A percentile compares a stretch with the other conserved stretches of the same genome.
phyloP scores from a whole-genome alignment of 2,888 invertebrate species.

The Nomada hirtipes region DNA sequence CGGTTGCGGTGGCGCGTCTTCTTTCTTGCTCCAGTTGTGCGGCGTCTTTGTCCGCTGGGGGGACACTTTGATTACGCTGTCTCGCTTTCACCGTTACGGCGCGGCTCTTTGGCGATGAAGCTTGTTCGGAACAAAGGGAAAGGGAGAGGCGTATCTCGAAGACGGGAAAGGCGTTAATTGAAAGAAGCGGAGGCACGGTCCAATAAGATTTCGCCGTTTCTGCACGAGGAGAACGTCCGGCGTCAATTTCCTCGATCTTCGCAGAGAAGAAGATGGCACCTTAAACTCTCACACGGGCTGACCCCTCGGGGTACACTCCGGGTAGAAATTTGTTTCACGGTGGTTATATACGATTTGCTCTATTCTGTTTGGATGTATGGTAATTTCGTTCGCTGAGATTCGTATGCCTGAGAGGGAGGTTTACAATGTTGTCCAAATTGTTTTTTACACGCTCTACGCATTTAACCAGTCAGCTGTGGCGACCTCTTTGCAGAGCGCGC shows the following conservation, averaged over 20 bases:
- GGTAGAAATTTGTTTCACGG: constrained; percentile 18
- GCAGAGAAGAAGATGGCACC: constrained; percentile 30
- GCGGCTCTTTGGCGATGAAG: constrained; percentile 24
- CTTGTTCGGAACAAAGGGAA: constrained; percentile 64
- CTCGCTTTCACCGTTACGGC: constrained; percentile 27
- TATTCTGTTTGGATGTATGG: not conserved
- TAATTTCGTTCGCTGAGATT: not conserved
- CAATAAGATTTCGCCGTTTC: constrained; percentile 64
- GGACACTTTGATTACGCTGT: not conserved
- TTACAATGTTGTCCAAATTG: no score
- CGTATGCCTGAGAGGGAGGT: no score
- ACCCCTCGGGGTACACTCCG: constrained; percentile 11
- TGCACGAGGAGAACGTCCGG: constrained; percentile 53
- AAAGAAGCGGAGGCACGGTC: constrained; percentile 72
- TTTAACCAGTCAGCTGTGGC: no score
- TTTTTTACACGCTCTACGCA: no score
- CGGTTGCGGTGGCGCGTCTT: not conserved
- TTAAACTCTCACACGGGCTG: constrained; percentile 21
- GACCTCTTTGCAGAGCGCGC: no score
- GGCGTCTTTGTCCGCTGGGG: not conserved
- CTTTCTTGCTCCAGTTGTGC: not conserved
- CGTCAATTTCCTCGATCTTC: constrained; percentile 65
- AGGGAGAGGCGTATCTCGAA: constrained; percentile 64
- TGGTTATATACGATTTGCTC: not conserved
- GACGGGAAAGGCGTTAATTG: constrained; percentile 78